Evolutionary conservation across 2,888 invertebrate genomes (phyloP), one percentile per base, ranked within the genome.

Genomic region (Tipula helvola): DNA sequence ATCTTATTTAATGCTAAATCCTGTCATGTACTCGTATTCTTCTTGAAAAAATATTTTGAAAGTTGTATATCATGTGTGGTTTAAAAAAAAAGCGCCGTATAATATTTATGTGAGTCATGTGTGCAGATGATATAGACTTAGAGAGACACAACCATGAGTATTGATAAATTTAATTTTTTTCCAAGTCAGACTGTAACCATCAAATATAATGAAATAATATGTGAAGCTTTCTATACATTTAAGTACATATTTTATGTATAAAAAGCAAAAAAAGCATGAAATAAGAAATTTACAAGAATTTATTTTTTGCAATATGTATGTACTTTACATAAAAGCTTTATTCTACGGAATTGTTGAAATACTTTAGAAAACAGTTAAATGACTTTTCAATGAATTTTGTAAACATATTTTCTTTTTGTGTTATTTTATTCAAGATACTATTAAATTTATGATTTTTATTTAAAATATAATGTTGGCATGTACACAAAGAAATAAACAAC

Each of bases 361-460:
- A 28, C 28, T 71, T 71, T 1, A 12, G 71, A 71, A 71, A 71
- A 71, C 71, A 71, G 71, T 71, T 71, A 71, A 71, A 71, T 71
- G 71, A 71, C 71, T 28, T 71, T 71, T 71, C 71, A 71, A 71
- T 71, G 71, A 71, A 71, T 71, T 71, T 28, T 71, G 71, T 71
- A 18, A 71, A 71, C 28, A 71, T 28, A 28, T 71, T 71, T 28
- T 8, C 2, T 28, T 28, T 71, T 71, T 28, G 8, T 71, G 71
- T 71, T 71, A 71, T 28, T 28, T 28, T 28, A 28, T 71, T 71
- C 71, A 28, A 71, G 71, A 71, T 71, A 71, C 28, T 71, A 71
- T 71, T 71, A 71, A 71, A 71, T 71, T 71, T 71, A 71, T 71
- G 71, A 71, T 71, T 71, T 71, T 71, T 71, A 71, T 71, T 71